Percentiles rank a stretch among this genome's conserved stretches.
phyloP scores from a whole-genome alignment of 2,113 vertebrate species.

The Glareola pratincola region DNA sequence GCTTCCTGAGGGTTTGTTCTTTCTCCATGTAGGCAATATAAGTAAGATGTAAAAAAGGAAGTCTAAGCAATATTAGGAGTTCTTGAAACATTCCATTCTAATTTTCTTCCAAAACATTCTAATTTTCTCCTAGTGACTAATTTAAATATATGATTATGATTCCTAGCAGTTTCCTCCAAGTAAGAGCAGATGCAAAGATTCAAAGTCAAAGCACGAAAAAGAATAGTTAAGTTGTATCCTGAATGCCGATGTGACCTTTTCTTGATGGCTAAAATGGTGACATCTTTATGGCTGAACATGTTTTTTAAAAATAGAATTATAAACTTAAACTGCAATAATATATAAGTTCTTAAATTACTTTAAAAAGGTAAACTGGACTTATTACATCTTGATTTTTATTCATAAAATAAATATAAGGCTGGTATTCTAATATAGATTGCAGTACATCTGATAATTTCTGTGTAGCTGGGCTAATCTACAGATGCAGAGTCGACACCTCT shows the following conservation, averaged over 20 bases:
- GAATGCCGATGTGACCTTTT: constrained; percentile 48
- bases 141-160: constrained; percentile 62
- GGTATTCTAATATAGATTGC: not conserved
- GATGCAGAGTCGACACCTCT: not conserved
- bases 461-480: not conserved
- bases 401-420: not conserved
- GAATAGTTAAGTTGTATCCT: constrained; percentile 36
- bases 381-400: constrained; percentile 23
- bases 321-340: not conserved
- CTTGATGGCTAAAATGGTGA: constrained; percentile 50
- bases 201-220: constrained; percentile 59
- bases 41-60: not conserved
- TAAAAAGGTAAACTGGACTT: constrained; percentile 18
- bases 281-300: constrained; percentile 53
- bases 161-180: constrained; percentile 15
- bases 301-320: constrained; percentile 43
- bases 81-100: not conserved
- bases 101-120: constrained; percentile 27
- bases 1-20: not conserved
- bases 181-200: constrained; percentile 48
- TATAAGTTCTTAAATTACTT: constrained; percentile 5
- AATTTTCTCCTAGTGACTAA: constrained; percentile 29
- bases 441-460: not conserved
- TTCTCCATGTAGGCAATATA: not conserved
- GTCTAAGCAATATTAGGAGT: not conserved